Base-by-base conservation (phyloP, 2,797 vertebrate species). In the Alca torda region DNA sequence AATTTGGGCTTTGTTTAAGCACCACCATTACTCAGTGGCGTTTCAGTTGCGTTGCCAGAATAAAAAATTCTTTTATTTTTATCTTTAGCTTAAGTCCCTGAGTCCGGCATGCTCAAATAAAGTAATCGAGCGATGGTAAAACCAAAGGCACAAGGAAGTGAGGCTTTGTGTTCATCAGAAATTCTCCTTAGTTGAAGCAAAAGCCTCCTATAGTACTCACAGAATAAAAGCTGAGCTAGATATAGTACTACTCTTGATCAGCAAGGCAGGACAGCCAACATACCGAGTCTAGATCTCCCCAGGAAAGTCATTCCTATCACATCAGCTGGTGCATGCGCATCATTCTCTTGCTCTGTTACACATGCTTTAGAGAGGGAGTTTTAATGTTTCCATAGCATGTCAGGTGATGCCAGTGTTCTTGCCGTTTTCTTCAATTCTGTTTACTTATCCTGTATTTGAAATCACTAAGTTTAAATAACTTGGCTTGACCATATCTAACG, bases 11-110 rank as follows among this genome's bases (percentile, higher is more conserved):
- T 75, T 39, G 28, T 68, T 81, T 48, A 31, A 78, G 57, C 0
- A 11, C 18, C 16, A 10, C 48, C 37, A 77, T 87, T 94, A 81
- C 91, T 87, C 78, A 64, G 69, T 83, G 53, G 81, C 64, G 80
- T 83, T 95, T 89, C 87, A 80, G 72, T 61, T 73, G 43, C 43
- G 30, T 13, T 74, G 57, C 45, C 46, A 87, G 39, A 79, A 70
- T n/a, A 17, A 82, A 76, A 84, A 65, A n/a, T 4, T 59, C 16
- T 43, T 65, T 46, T 39, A 10, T 51, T 91, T 79, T 78, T 85
- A 25, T 76, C 91, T 72, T 76, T 70, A 77, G 45, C 48, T 2
- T 1, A 89, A 91, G 48, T 59, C 37, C 33, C 15, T 51, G 28
- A 48, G 30, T 64, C 60, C 46, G 56, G 46, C 31, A n/a, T 4